Base-by-base conservation (phyloP, 2,888 invertebrate species). In the Drosophila kambysellisi region DNA sequence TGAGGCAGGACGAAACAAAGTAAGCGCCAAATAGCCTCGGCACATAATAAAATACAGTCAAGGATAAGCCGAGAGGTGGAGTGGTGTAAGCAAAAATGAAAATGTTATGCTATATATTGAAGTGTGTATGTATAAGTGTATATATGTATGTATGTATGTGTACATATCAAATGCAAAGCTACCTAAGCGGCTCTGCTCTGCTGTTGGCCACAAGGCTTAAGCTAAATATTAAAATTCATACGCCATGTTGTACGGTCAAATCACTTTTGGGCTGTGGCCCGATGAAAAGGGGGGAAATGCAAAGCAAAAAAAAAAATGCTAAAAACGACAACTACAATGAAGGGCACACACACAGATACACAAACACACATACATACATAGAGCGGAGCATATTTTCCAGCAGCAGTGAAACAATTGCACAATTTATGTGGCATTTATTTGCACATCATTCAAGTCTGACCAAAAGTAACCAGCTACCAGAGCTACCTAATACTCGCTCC, bases 171-270 rank as follows among this genome's bases (percentile, higher is more conserved):
- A 65, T 79, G 80, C 75, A 79, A 67, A 61, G 58, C 83, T 66
- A 76, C 65, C 83, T 85, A 85, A 75, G 70, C 81, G 64, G 63
- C 56, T 63, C 59, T 20, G 56, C 15, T 35, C 33, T 54, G 11
- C 58, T n/a, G 46, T 50, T 63, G 68, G 74, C 79, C 56, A 43
- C 77, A 78, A 53, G 71, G 56, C 59, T 63, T 77, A 69, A 64
- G 66, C 82, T 72, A 85, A 88, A 91, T 89, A 87, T 87, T 91
- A 87, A 91, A 87, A 91, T 89, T 89, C 91, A 86, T 90, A 88
- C 79, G 80, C 86, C 86, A 88, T 80, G 91, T 79, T 91, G 88
- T 76, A 80, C 85, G 81, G 87, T 64, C 83, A 89, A 89, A 90
- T 90, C 88, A 88, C 79, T 74, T 68, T 64, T 64, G 69, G 59